These are phyloP conservation scores for Tokudaia tokunoshimensis DNA, from an alignment of 2,797 vertebrate genomes.

Conservation along the genomic window DNA sequence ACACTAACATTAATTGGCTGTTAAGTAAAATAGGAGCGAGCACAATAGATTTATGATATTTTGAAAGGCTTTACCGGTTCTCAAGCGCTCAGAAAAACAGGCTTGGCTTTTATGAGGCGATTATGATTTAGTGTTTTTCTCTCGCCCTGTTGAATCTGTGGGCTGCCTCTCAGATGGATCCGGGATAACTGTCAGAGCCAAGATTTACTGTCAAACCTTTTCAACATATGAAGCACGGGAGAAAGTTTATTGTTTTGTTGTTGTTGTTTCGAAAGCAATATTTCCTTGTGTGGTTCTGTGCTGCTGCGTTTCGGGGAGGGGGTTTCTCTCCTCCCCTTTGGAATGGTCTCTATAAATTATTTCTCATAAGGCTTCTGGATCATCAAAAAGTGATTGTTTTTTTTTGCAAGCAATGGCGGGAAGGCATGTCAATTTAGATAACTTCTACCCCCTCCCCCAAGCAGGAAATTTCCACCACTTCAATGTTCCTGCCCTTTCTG, in stretches of 20 bases:
- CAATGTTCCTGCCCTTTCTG: constrained; percentile 35
- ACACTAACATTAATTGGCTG: constrained; percentile 86
- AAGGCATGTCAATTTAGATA: constrained; percentile 65
- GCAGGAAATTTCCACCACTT: constrained; percentile 24
- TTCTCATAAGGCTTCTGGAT: constrained; percentile 74
- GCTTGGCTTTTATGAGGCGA: constrained; percentile 85
- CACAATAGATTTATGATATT: constrained; percentile 87
- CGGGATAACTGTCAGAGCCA: constrained; percentile 84
- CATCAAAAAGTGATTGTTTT: constrained; percentile 82
- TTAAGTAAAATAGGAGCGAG: constrained; percentile 85
- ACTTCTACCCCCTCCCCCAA: constrained; percentile 43
- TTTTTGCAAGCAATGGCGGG: constrained; percentile 72
- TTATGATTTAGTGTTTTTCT: constrained; percentile 88
- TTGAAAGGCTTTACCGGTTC: constrained; percentile 83
- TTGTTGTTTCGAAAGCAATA: constrained; percentile 75
- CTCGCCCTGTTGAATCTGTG: constrained; percentile 84
- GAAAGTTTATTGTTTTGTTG: constrained; percentile 77
- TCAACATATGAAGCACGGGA: constrained; percentile 81
- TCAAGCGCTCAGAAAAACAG: constrained; percentile 84
- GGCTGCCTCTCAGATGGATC: constrained; percentile 86
- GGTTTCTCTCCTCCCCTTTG: not conserved
- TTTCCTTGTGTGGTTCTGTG: constrained; percentile 77
- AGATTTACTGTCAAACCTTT: constrained; percentile 86
- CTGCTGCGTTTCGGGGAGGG: constrained; percentile 22
- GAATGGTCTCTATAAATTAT: constrained; percentile 81